Evolutionary conservation across 2,113 vertebrate species (phyloP).

Genomic region (Taxidea taxus): DNA sequence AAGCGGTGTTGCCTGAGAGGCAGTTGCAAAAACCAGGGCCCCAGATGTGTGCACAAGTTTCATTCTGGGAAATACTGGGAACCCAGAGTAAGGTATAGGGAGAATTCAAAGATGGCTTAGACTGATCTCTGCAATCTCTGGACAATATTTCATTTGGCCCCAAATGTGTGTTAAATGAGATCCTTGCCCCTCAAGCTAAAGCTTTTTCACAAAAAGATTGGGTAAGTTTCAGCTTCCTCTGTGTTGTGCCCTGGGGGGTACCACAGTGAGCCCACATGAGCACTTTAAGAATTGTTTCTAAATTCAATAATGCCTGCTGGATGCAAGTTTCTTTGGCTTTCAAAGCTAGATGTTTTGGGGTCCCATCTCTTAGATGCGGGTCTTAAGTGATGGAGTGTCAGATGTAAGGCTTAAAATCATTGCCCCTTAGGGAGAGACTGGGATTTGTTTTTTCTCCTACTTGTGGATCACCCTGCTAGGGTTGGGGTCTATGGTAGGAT

Average conservation of each 20-base stretch:
- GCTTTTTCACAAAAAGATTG: not conserved
- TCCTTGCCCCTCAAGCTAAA: not conserved
- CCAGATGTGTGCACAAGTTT: not conserved
- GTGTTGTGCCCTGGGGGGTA: not conserved
- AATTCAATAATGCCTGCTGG: not conserved
- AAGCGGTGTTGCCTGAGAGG: not conserved
- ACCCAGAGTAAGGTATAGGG: not conserved
- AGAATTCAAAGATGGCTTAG: not conserved
- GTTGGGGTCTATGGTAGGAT: not conserved
- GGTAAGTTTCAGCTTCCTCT: not conserved
- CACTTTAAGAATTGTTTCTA: not conserved
- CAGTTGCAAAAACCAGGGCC: not conserved
- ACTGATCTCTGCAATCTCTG: not conserved
- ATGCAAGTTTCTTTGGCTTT: not conserved
- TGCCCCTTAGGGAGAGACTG: not conserved
- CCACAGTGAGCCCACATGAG: not conserved
- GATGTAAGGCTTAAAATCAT: not conserved
- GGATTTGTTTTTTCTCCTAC: not conserved
- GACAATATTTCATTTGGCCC: not conserved
- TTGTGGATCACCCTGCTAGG: not conserved
- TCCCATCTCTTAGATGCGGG: not conserved
- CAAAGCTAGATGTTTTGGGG: not conserved
- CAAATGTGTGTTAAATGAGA: not conserved
- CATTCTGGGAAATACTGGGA: not conserved
- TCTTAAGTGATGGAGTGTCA: not conserved